Percentiles rank a stretch among this genome's conserved stretches.
These are phyloP conservation scores for Leucosticte australis DNA, from an alignment of 2,113 vertebrate species.

Conservation along the genomic window DNA sequence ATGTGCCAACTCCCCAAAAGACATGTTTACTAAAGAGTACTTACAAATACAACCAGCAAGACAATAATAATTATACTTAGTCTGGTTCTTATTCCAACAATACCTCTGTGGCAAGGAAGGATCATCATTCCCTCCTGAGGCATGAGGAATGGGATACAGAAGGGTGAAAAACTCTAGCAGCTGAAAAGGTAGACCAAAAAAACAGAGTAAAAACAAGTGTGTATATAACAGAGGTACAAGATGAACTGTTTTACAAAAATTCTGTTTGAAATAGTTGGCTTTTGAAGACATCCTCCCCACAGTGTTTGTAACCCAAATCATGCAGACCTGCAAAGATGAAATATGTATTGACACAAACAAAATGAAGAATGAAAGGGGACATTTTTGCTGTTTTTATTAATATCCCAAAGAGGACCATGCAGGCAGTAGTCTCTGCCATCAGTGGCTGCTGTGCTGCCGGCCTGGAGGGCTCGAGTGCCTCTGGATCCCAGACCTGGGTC, in stretches of 20 bases:
- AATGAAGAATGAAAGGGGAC: not conserved
- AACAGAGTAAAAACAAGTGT: not conserved
- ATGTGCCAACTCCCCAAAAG: not conserved
- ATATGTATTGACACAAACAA: not conserved
- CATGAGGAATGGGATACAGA: fast-evolving
- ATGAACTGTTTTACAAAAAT: not conserved
- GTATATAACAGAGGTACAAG: not conserved
- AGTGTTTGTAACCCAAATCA: not conserved
- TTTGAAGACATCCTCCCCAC: not conserved
- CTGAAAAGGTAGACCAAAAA: not conserved
- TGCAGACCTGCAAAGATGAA: not conserved
- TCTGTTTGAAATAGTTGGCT: not conserved
- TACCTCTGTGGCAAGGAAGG: not conserved
- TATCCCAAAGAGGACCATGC: not conserved
- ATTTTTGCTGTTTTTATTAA: not conserved
- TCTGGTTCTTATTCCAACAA: not conserved
- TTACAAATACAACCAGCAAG: not conserved
- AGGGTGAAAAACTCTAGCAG: not conserved
- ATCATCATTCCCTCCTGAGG: not conserved
- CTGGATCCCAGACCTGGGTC: not conserved
- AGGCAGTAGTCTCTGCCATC: not conserved
- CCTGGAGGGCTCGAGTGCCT: not conserved
- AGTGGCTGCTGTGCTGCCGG: not conserved
- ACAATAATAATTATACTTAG: not conserved
- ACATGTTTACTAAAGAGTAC: not conserved